Base-by-base conservation (phyloP, 2,888 invertebrate genomes). In the Nipponacmea schrenckii region DNA sequence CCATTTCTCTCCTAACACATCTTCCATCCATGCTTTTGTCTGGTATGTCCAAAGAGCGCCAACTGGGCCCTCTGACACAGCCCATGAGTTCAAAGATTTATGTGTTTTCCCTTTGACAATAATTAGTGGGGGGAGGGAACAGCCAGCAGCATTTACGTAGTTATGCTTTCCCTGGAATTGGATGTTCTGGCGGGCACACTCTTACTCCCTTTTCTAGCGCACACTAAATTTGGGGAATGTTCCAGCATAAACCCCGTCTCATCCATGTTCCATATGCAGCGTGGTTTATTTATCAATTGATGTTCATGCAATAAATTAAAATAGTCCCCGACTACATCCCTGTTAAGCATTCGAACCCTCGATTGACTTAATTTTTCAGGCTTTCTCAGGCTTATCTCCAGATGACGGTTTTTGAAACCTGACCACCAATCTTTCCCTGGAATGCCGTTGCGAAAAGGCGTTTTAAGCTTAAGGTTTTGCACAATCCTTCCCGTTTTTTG, bases 201-300 rank as follows among this genome's bases (percentile, higher is more conserved):
- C 39, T 71, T 74, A 0, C 67, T 8, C 0, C 74, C 72, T 26
- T 73, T 74, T 31, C 48, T 64, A 0, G 74, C 72, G 20, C 74
- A 17, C 3, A 73, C 71, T 12, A 72, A 68, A 4, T 3, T 24
- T 0, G 76, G 74, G 20, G 73, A 72, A 20, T 74, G 74, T 4
- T 46, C 46, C 20, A 70, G 7, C 14, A 39, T 67, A 0, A 76
- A 14, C 0, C 75, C 76, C 0, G 75, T 78, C 20, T 74, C 74
- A 26, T 78, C 78, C 72, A 74, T 76, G 27, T 78, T 76, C 77
- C 76, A 76, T 0, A 75, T 70, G n/a, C n/a, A n/a, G n/a, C n/a
- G n/a, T n/a, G n/a, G n/a, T n/a, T n/a, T n/a, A n/a, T n/a, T n/a
- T n/a, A n/a, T n/a, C n/a, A n/a, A n/a, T n/a, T n/a, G n/a, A n/a